Conservation (phyloP, 2,888 invertebrate genomes). For the Lacanobia wlatinum region DNA sequence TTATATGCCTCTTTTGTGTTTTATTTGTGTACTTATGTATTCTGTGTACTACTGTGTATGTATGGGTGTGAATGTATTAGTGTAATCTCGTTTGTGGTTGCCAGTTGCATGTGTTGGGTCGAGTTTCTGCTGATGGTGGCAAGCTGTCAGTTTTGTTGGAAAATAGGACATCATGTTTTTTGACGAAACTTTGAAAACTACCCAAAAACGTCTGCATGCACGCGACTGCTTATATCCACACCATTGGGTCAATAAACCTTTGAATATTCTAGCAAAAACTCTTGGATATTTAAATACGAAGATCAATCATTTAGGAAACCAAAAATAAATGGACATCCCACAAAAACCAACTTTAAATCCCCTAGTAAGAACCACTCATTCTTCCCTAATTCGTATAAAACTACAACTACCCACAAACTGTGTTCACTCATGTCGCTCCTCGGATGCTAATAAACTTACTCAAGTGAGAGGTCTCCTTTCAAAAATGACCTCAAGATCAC, state of each 20-base stretch:
- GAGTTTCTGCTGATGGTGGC: conserved; percentile 7
- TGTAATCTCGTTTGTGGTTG: conserved; percentile 60
- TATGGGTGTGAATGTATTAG: conserved; percentile 51
- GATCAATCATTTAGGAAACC: no score
- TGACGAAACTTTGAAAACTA: not conserved
- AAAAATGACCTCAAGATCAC: conserved; percentile 68
- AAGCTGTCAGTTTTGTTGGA: conserved; percentile 4
- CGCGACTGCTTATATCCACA: not conserved
- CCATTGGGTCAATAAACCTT: not conserved
- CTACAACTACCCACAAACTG: conserved; percentile 60
- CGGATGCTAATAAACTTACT: conserved; percentile 65
- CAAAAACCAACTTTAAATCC: conserved; percentile 1
- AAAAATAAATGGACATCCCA: no score
- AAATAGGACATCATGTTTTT: not conserved
- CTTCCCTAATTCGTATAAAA: conserved; percentile 60
- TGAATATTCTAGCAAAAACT: not conserved
- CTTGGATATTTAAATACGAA: not conserved
- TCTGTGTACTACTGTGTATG: conserved; percentile 25
- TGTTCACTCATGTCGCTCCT: conserved; percentile 61
- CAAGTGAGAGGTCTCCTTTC: conserved; percentile 66
- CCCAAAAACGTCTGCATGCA: not conserved
- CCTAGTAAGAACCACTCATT: conserved; percentile 8
- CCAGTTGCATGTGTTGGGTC: conserved; percentile 28
- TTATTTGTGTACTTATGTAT: conserved; percentile 62
- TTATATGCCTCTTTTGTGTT: conserved; percentile 73